These are phyloP conservation scores for Psilanteris sp. DNA, from an alignment of 1,140 invertebrate genomes.

Conservation along the genomic window DNA sequence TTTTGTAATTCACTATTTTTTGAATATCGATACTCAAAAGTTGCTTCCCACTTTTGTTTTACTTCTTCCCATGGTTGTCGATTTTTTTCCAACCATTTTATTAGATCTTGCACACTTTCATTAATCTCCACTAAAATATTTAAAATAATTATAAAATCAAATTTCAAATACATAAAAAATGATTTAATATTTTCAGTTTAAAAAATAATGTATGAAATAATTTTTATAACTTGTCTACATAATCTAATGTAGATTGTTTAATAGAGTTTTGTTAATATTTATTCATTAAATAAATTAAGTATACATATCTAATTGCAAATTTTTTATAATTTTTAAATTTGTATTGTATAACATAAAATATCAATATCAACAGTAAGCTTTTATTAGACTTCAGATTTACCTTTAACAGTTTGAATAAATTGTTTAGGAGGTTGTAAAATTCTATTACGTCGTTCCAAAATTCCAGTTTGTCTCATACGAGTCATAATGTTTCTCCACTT, in stretches of 20 bases:
- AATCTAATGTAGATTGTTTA: too few species aligned
- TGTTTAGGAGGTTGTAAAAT: conserved; percentile 36
- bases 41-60: conserved; percentile 46
- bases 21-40: conserved; percentile 39
- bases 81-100: conserved; percentile 47
- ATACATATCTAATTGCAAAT: too few species aligned
- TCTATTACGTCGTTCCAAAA: conserved; percentile 39
- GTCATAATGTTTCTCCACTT: conserved; percentile 58
- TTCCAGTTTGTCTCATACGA: conserved; percentile 41
- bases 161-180: too few species aligned
- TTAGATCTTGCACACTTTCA: conserved; percentile 29
- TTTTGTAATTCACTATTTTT: conserved; percentile 44
- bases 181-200: conserved; percentile 4
- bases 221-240: too few species aligned
- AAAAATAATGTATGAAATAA: too few species aligned
- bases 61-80: conserved; percentile 51
- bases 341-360: too few species aligned
- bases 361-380: too few species aligned
- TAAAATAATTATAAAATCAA: too few species aligned
- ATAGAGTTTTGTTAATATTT: too few species aligned
- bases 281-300: too few species aligned
- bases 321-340: too few species aligned
- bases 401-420: conserved; percentile 1
- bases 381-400: conserved; percentile 12
- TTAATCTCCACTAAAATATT: conserved; percentile 31